Evolutionary conservation across 2,888 invertebrate species (phyloP).

Genomic region (Chymomyza caudatula): DNA sequence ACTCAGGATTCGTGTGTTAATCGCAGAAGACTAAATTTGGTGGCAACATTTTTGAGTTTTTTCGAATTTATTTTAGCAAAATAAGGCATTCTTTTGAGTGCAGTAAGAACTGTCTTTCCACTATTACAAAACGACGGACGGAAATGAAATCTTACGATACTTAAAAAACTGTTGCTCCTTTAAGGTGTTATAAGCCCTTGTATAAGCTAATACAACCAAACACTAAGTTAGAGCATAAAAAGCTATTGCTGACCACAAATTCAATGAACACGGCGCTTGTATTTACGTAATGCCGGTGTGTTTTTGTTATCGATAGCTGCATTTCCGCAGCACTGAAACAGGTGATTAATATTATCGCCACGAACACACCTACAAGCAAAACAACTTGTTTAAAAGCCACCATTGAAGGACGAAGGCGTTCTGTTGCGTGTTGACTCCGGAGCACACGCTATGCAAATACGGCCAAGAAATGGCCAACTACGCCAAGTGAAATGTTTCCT

Average conservation of each 20-base stretch:
- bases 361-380: constrained; percentile 20
- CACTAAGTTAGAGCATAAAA: no score
- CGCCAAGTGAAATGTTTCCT: constrained; percentile 70
- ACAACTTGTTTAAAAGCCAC: constrained; percentile 7
- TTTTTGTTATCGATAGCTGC: constrained; percentile 42
- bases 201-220: not conserved
- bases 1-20: no score
- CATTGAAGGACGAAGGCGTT: constrained; percentile 23
- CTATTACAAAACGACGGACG: no score
- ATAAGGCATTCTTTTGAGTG: no score
- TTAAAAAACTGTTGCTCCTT: no score
- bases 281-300: not conserved
- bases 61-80: no score
- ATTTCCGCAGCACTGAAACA: constrained; percentile 30
- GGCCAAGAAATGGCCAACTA: constrained; percentile 59
- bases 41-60: no score
- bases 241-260: not conserved
- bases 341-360: constrained; percentile 39
- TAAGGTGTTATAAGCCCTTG: no score
- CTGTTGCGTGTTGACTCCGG: constrained; percentile 47
- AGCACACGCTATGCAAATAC: constrained; percentile 64
- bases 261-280: not conserved
- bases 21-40: no score
- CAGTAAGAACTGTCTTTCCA: no score
- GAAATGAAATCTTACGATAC: no score